Evolutionary conservation across 2,113 vertebrate species (phyloP).

Genomic region (Petroica traversi): DNA sequence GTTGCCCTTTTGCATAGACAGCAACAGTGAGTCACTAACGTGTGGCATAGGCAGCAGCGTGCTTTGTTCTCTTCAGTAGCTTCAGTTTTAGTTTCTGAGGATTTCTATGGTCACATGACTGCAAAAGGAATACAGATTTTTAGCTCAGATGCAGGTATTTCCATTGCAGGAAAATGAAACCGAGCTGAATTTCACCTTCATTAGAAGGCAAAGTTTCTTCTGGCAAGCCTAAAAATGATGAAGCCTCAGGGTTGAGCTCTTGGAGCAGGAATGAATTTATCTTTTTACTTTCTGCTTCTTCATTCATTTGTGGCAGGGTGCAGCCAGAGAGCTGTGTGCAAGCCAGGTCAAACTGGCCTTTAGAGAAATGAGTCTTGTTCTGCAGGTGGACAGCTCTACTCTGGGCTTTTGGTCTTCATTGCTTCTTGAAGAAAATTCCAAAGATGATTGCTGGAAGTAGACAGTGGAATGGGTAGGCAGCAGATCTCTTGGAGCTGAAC

Average conservation of each 20-base stretch:
- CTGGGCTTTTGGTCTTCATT: neutral
- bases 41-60: neutral
- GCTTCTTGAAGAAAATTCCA: neutral
- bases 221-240: neutral
- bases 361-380: neutral
- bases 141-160: neutral
- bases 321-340: neutral
- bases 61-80: neutral
- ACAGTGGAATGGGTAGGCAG: neutral
- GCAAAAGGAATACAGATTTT: neutral
- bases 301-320: neutral
- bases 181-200: neutral
- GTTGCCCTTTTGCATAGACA: neutral
- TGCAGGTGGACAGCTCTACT: neutral
- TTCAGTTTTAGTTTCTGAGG: neutral
- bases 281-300: neutral
- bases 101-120: fast-evolving
- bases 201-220: neutral
- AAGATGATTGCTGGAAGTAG: neutral
- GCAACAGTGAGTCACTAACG: neutral
- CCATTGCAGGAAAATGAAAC: neutral
- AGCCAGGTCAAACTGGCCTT: neutral
- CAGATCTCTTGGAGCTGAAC: neutral
- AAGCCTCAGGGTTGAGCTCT: neutral
- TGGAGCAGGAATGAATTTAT: neutral